Evolutionary conservation across 2,888 invertebrate species (phyloP).

Genomic region (Hipparchia sbordonii): DNA sequence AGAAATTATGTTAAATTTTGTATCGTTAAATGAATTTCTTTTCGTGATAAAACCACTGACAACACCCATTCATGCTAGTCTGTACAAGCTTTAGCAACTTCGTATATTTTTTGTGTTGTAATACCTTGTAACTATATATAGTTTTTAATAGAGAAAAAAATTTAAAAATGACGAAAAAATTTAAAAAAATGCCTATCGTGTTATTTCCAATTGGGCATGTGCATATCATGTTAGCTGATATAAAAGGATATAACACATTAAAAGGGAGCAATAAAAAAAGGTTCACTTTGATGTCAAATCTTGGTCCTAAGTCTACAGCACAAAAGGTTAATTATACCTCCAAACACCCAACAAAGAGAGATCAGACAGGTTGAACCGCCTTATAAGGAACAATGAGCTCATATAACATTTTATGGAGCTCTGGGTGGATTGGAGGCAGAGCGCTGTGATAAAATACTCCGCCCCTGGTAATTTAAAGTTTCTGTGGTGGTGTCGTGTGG

Average conservation of each 20-base stretch:
- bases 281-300: neutral
- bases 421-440: constrained; percentile 30
- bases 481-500: too few relatives aligned
- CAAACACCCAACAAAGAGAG: constrained; percentile 30
- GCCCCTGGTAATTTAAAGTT: constrained; percentile 34
- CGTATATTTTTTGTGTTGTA: too few relatives aligned
- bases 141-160: too few relatives aligned
- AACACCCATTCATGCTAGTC: too few relatives aligned
- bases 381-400: constrained; percentile 48
- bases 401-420: constrained; percentile 49
- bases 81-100: too few relatives aligned
- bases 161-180: neutral
- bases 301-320: neutral
- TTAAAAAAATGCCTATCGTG: neutral
- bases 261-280: neutral
- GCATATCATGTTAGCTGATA: neutral
- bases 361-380: constrained; percentile 28
- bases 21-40: too few relatives aligned
- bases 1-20: too few relatives aligned
- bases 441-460: constrained; percentile 39
- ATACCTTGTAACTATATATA: too few relatives aligned
- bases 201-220: neutral
- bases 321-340: constrained; percentile 17
- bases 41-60: too few relatives aligned
- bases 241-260: neutral